These are phyloP conservation scores for Homarus gammarus DNA, from an alignment of 2,888 invertebrate species.

Conservation along the genomic window DNA sequence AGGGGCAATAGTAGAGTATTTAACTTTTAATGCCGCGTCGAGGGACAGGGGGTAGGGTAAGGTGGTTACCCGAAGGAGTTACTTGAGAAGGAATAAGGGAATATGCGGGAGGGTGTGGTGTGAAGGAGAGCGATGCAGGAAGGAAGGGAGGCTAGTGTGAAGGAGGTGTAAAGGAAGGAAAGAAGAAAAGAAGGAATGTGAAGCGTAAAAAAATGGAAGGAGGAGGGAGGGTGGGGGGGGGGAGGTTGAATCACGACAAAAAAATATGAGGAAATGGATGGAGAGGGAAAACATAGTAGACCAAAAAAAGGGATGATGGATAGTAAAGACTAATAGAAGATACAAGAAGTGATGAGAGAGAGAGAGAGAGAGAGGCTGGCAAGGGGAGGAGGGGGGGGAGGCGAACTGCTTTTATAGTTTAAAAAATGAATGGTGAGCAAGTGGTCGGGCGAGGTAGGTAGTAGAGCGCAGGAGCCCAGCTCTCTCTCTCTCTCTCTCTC, in stretches of 20 bases:
- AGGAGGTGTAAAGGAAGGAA: neutral
- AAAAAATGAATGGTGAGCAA: slow-evolving; percentile 14
- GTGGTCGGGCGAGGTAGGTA: neutral
- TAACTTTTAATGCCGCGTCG: slow-evolving; percentile 72
- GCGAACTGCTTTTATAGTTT: neutral
- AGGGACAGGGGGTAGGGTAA: slow-evolving; percentile 25
- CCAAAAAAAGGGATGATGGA: neutral
- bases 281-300: neutral
- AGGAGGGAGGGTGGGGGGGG: neutral
- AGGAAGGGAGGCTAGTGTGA: neutral
- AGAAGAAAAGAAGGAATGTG: neutral
- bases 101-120: neutral
- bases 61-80: neutral
- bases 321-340: too few species aligned
- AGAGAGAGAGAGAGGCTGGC: neutral
- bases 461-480: neutral
- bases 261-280: neutral
- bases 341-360: neutral
- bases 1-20: slow-evolving; percentile 71
- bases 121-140: neutral
- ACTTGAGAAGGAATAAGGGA: neutral
- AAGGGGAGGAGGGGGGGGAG: neutral
- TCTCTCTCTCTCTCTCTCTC: neutral
- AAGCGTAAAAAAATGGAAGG: slow-evolving; percentile 13
- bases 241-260: neutral